phyloP scores from a whole-genome alignment of 2,113 vertebrate species.

The Oreochromis niloticus region DNA sequence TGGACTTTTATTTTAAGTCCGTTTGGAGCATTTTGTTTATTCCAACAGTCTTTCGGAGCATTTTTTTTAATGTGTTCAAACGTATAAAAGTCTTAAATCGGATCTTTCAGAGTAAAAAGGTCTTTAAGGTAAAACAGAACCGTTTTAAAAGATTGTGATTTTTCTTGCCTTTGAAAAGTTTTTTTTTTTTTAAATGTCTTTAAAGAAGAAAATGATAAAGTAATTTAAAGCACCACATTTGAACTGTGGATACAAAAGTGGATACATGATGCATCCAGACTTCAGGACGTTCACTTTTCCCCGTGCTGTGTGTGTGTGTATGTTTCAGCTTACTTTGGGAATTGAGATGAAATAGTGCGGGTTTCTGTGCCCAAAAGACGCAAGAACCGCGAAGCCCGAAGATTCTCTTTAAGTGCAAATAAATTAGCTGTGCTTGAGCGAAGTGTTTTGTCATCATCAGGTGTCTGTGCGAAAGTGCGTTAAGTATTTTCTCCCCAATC shows the following conservation, averaged over 20 bases:
- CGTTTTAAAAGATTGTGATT: too few species aligned
- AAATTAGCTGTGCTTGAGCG: neutral
- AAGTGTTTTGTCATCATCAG: neutral
- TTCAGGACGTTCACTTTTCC: neutral
- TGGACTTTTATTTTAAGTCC: neutral
- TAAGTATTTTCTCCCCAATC: neutral
- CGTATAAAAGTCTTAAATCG: neutral
- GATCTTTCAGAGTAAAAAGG: neutral
- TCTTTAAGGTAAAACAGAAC: neutral
- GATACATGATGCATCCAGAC: neutral
- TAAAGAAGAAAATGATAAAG: neutral
- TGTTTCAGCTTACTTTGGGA: neutral
- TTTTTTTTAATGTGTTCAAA: neutral
- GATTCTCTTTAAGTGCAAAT: neutral
- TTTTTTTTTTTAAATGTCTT: neutral
- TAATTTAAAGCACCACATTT: rapidly evolving
- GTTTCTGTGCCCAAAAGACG: neutral
- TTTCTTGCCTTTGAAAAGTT: neutral
- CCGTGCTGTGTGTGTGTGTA: neutral
- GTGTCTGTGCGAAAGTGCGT: neutral
- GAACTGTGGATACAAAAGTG: neutral
- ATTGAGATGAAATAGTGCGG: neutral
- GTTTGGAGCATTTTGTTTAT: neutral
- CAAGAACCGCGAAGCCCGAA: neutral
- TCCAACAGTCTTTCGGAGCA: neutral